phyloP scores from a whole-genome alignment of 2,797 vertebrate species.

The Corythornis leucogaster region DNA sequence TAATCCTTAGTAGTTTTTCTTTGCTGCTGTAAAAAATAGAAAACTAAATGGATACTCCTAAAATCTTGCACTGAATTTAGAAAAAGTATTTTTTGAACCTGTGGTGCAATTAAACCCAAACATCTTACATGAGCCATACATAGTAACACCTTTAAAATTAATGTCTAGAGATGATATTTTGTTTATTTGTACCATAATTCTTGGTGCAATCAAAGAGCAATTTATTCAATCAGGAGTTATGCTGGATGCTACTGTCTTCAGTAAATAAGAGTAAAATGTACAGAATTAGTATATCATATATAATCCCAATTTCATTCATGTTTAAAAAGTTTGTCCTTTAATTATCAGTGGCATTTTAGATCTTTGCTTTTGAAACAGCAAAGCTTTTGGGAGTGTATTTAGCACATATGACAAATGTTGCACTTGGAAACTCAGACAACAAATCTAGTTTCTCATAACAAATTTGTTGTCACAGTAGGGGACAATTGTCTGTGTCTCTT shows the following conservation, averaged over 20 bases:
- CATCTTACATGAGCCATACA: conserved; percentile 78
- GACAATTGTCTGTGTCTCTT: conserved; percentile 80
- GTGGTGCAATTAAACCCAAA: conserved; percentile 77
- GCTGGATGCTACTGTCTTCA: conserved; percentile 72
- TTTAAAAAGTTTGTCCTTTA: conserved; percentile 80
- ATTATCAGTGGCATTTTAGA: conserved; percentile 68
- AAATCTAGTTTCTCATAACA: conserved; percentile 66
- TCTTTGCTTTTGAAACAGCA: conserved; percentile 68
- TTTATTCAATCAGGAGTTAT: conserved; percentile 60
- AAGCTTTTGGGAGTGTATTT: conserved; percentile 76
- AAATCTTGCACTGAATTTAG: conserved; percentile 81
- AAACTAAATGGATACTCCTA: conserved; percentile 72
- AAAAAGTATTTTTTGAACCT: conserved; percentile 68
- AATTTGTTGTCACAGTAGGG: conserved; percentile 81
- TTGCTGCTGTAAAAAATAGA: conserved; percentile 76
- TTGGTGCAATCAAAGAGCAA: conserved; percentile 41
- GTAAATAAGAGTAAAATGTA: conserved; percentile 63
- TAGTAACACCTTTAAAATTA: conserved; percentile 54
- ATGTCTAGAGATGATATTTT: conserved; percentile 59
- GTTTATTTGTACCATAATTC: conserved; percentile 55
- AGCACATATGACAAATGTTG: conserved; percentile 79
- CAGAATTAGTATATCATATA: conserved; percentile 67
- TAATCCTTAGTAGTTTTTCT: conserved; percentile 80
- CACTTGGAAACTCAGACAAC: conserved; percentile 78
- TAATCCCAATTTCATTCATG: conserved; percentile 72